Conservation (phyloP, 2,888 invertebrate genomes). For the Opisthograptis luteolata region DNA sequence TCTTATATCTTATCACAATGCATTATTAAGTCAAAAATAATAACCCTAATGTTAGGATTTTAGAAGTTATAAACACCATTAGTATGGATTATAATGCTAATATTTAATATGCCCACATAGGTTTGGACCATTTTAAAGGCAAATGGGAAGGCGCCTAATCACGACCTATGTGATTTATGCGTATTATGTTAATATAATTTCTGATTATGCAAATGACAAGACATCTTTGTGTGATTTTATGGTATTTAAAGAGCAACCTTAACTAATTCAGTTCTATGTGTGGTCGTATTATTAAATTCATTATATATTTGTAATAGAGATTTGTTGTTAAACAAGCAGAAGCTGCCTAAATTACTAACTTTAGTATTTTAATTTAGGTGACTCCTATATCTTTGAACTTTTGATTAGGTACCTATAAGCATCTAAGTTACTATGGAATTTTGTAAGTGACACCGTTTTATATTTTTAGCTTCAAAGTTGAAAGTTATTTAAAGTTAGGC, state of each 20-base stretch:
- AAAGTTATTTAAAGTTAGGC: too few relatives aligned
- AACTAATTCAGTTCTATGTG: constrained; percentile 4
- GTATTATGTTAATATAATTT: constrained; percentile 18
- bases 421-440: too few relatives aligned
- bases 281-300: not conserved
- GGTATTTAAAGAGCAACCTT: constrained; percentile 6
- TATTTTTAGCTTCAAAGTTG: too few relatives aligned
- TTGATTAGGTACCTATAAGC: not conserved
- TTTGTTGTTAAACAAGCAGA: too few relatives aligned
- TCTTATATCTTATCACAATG: constrained; percentile 35
- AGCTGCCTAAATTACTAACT: not conserved
- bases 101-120: constrained; percentile 18
- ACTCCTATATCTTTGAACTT: not conserved
- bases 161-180: constrained; percentile 14
- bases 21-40: constrained; percentile 41
- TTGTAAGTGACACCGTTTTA: too few relatives aligned
- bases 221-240: constrained; percentile 8
- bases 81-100: constrained; percentile 47
- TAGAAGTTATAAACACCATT: constrained; percentile 43
- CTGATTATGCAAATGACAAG: constrained; percentile 6
- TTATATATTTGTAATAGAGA: too few relatives aligned
- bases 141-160: constrained; percentile 17
- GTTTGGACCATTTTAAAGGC: constrained; percentile 9
- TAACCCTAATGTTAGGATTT: constrained; percentile 41
- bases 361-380: not conserved